Percentiles rank a stretch among this genome's conserved stretches.
Conservation (phyloP, 64 coral and sea anemone genomes). For the Astreopora myriophthalma region DNA sequence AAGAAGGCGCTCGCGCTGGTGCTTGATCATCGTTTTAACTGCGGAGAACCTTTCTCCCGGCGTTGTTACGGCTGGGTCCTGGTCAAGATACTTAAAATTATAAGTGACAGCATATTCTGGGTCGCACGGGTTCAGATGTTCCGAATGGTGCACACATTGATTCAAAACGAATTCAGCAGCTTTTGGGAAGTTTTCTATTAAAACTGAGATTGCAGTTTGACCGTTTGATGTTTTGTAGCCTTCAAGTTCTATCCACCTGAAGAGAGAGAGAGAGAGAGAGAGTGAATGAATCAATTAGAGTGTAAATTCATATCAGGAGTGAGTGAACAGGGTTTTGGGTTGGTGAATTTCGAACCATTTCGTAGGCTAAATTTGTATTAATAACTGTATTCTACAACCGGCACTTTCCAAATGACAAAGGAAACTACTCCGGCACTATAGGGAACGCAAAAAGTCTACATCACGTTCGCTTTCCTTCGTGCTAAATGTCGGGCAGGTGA, state of each 20-base stretch:
- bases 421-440: no score
- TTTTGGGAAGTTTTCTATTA: slow-evolving; percentile 49
- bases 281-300: neutral
- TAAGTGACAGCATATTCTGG: slow-evolving; percentile 65
- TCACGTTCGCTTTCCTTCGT: no score
- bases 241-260: slow-evolving; percentile 76
- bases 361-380: no score
- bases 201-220: slow-evolving; percentile 27
- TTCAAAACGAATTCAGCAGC: slow-evolving; percentile 28
- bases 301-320: no score
- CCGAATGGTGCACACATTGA: slow-evolving; percentile 22
- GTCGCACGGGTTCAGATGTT: slow-evolving; percentile 26
- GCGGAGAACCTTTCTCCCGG: neutral
- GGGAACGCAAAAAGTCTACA: no score
- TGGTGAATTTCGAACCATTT: no score
- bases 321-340: no score
- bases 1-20: slow-evolving; percentile 62
- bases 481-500: no score
- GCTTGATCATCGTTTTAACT: slow-evolving; percentile 58
- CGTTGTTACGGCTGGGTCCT: slow-evolving; percentile 49
- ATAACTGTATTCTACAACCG: no score
- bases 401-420: no score
- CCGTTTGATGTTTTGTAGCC: slow-evolving; percentile 8
- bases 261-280: neutral
- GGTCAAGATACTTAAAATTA: slow-evolving; percentile 74